Evolutionary conservation across 1,140 invertebrate genomes (phyloP).

Genomic region (Venustaconcha ellipsiformis): DNA sequence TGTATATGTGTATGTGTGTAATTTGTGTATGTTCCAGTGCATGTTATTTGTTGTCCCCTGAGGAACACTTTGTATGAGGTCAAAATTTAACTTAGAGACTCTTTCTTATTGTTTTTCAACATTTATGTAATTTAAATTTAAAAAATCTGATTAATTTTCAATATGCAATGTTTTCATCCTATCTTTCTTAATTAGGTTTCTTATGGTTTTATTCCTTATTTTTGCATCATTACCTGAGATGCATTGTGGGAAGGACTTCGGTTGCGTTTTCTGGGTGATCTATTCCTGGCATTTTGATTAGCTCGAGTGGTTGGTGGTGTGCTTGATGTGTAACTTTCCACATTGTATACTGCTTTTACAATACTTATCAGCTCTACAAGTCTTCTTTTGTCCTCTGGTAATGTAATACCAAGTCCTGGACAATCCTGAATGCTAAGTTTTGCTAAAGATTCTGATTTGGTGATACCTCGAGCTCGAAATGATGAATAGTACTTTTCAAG

Average conservation of each 20-base stretch:
- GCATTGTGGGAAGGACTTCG: slow-evolving; percentile 40
- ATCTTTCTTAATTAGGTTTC: too few species aligned
- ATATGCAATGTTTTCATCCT: too few species aligned
- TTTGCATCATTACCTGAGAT: slow-evolving; percentile 9
- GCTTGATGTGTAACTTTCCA: slow-evolving; percentile 2
- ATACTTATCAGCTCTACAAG: slow-evolving; percentile 63
- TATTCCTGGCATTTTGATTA: slow-evolving; percentile 24
- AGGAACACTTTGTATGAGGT: too few species aligned
- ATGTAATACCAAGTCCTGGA: slow-evolving; percentile 53
- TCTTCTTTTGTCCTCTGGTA: slow-evolving; percentile 55
- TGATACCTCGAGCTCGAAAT: slow-evolving; percentile 61
- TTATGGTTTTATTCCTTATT: too few species aligned
- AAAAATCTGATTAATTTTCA: too few species aligned
- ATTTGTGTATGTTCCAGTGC: too few species aligned
- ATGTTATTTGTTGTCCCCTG: too few species aligned
- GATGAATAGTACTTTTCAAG: slow-evolving; percentile 63
- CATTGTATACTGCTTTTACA: slow-evolving; percentile 59
- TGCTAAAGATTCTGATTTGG: slow-evolving; percentile 57
- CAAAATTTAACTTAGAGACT: too few species aligned
- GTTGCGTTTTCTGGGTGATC: slow-evolving; percentile 40
- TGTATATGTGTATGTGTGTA: too few species aligned
- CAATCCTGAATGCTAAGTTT: slow-evolving; percentile 58
- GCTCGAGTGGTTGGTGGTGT: slow-evolving; percentile 15
- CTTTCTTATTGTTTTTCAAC: too few species aligned
- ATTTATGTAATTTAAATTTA: too few species aligned